Base-by-base conservation (phyloP, 2,888 invertebrate species). In the Panopea generosa region DNA sequence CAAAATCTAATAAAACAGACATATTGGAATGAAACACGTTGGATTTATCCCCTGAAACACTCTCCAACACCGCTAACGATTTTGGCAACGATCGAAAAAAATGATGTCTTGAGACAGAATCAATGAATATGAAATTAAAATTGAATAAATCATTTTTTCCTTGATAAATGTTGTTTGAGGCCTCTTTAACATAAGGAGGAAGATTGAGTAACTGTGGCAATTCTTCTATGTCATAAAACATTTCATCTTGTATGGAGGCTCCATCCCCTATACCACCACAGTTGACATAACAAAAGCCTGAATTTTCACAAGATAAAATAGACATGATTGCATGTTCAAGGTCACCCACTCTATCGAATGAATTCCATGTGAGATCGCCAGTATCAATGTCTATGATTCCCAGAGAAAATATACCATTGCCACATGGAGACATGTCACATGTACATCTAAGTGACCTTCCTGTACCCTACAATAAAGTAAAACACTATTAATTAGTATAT, bases 71-170 rank as follows among this genome's bases (percentile, higher is more conserved):
- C 38, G 74, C 29, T 0, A 86, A 73, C 26, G 87, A 83, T 69
- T 83, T 74, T 22, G 86, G 84, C 49, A 89, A 52, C 7, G 88
- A 86, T 14, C 89, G 55, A 60, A 79, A 87, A 45, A 89, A 88
- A 77, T 89, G 89, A 61, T 85, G 82, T 24, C 83, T 69, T 45
- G 89, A 87, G n/a, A 87, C 84, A 7, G 89, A 89, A 66, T 89
- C 89, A 24, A 89, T 65, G 22, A 87, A 86, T 40, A 89, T 74
- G 11, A 88, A 38, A 67, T 89, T 89, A 9, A 89, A 68, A 69
- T 86, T 88, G 1, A 89, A 43, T 0, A 16, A n/a, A 40, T 33
- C 11, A 7, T 11, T 33, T 33, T 33, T 33, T 33, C 11, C 33
- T 7, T 7, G 33, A 7, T 33, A 7, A 33, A 33, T 33, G 33